Evolutionary conservation across 2,888 invertebrate species (phyloP).

Genomic region (Trachelus iudaicus): DNA sequence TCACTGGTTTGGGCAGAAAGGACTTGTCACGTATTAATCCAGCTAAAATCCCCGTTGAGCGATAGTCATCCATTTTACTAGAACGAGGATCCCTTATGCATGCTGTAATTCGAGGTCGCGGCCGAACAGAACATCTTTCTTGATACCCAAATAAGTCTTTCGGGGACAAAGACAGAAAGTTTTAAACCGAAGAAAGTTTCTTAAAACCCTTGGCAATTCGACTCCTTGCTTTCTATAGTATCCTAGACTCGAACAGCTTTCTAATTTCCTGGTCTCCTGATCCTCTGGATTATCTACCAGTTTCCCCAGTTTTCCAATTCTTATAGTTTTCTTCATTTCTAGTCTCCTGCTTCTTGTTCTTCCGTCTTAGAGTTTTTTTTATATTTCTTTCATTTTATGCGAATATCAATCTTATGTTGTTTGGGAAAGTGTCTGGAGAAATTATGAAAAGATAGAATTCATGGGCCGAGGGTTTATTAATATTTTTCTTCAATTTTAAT

Average conservation of each 20-base stretch:
- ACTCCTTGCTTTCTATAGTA: conserved; percentile 17
- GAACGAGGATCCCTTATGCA: conserved; percentile 42
- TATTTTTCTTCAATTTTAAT: background rate
- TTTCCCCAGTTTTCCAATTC: background rate
- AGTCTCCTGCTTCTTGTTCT: background rate
- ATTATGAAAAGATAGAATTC: background rate
- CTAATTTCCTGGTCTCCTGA: background rate
- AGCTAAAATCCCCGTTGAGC: conserved; percentile 30
- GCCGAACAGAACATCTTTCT: conserved; percentile 34
- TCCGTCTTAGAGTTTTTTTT: background rate
- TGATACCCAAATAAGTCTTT: conserved; percentile 24
- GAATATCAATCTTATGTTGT: background rate
- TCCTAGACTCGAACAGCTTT: background rate
- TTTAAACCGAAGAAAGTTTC: conserved; percentile 37
- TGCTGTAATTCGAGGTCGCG: conserved; percentile 45
- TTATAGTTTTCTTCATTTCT: background rate
- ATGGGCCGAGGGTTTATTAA: background rate
- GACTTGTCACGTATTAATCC: conserved; percentile 37
- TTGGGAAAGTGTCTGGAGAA: background rate
- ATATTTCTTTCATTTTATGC: background rate
- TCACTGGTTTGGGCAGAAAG: conserved; percentile 14
- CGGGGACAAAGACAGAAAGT: conserved; percentile 28
- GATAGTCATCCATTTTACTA: conserved; percentile 35
- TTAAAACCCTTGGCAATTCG: conserved; percentile 35
- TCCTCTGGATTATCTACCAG: background rate